Evolutionary conservation across 2,888 invertebrate species (phyloP).

Genomic region (Formica aserva): DNA sequence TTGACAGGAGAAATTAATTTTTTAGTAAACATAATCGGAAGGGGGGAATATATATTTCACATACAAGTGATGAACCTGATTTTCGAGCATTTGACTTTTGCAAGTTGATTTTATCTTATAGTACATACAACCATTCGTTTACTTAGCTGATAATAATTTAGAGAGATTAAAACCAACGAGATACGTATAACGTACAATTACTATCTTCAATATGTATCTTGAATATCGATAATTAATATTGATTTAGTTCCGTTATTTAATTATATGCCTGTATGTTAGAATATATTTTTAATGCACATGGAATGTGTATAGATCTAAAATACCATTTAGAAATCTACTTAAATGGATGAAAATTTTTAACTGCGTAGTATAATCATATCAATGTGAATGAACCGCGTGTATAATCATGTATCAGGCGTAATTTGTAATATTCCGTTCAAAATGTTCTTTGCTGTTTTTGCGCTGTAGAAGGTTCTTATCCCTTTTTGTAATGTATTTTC

Average conservation of each 20-base stretch:
- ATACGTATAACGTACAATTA: constrained; percentile 42
- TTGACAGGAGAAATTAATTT: constrained; percentile 63
- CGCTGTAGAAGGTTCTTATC: constrained; percentile 24
- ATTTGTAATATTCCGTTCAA: constrained; percentile 11
- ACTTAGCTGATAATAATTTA: constrained; percentile 45
- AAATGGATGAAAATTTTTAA: constrained; percentile 10
- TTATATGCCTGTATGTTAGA: not conserved
- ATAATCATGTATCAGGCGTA: constrained; percentile 22
- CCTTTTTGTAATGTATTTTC: constrained; percentile 56
- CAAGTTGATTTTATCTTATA: constrained; percentile 55
- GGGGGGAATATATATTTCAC: not conserved
- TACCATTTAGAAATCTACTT: constrained; percentile 10
- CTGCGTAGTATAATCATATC: constrained; percentile 13
- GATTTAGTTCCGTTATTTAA: constrained; percentile 38
- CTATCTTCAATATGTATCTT: constrained; percentile 34
- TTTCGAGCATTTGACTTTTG: constrained; percentile 20
- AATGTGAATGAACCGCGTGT: not conserved
- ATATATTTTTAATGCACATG: constrained; percentile 28
- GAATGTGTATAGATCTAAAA: constrained; percentile 29
- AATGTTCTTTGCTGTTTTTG: constrained; percentile 37
- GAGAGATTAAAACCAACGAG: constrained; percentile 58
- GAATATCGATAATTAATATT: constrained; percentile 36
- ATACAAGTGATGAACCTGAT: constrained; percentile 32
- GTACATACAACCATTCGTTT: constrained; percentile 16
- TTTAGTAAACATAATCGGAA: constrained; percentile 26